A percentile compares a stretch with the other conserved stretches of the same genome.
Evolutionary conservation across 1,140 invertebrate genomes (phyloP).

Genomic region (Lordiphosa stackelbergi): DNA sequence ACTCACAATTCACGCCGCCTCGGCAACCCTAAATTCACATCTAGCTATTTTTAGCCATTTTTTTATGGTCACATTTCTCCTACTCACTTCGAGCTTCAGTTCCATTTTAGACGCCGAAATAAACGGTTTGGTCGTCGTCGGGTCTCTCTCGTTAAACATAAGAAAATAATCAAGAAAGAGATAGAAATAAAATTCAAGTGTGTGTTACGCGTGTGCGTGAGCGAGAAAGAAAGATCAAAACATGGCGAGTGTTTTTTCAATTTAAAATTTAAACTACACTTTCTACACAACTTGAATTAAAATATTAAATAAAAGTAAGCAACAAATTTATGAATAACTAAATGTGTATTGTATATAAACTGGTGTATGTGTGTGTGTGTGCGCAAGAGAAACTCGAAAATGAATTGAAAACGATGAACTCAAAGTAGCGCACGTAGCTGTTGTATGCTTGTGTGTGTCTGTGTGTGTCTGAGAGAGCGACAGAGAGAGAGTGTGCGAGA

Average conservation of each 20-base stretch:
- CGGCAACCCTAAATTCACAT: too few relatives aligned
- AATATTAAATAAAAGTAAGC: constrained; percentile 42
- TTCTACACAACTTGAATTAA: constrained; percentile 21
- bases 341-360: constrained; percentile 1
- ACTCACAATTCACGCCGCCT: too few relatives aligned
- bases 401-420: constrained; percentile 73
- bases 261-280: constrained; percentile 29
- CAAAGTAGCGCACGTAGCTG: constrained; percentile 62
- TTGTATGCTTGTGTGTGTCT: constrained; percentile 2
- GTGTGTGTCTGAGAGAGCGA: constrained; percentile 15
- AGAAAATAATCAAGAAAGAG: not conserved
- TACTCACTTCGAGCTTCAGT: too few relatives aligned
- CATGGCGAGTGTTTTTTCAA: constrained; percentile 58
- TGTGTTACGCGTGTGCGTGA: constrained; percentile 36
- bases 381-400: constrained; percentile 65
- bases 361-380: constrained; percentile 16
- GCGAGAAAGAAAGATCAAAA: constrained; percentile 36
- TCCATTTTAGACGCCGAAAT: too few relatives aligned
- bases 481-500: constrained; percentile 18
- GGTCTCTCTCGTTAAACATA: too few relatives aligned
- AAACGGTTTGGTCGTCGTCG: too few relatives aligned
- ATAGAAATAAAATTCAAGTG: constrained; percentile 13
- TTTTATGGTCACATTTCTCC: too few relatives aligned
- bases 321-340: constrained; percentile 4
- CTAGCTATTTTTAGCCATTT: too few relatives aligned